Evolutionary conservation across 2,888 invertebrate species (phyloP), one percentile per base, ranked within the genome.

Genomic region (Imbricaverruca yamaguchii): DNA sequence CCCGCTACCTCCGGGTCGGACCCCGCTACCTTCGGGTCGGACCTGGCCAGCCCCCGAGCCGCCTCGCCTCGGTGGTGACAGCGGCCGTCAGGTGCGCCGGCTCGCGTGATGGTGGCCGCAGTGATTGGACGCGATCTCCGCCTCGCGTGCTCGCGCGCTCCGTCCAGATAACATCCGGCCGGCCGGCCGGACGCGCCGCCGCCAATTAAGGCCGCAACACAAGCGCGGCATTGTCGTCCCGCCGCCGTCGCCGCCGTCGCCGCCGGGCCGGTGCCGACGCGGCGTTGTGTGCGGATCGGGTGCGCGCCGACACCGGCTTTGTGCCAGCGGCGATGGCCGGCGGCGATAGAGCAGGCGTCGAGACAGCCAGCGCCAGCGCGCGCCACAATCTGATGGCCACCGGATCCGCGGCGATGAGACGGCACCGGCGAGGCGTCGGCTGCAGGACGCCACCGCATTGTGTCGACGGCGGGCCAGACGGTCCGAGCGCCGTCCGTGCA

Each of bases 121-220:
- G 39, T 53, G 74, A 55, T 55, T 12, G 39, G 13, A 18, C 9
- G 18, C 6, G 74, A 74, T 74, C 74, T 25, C 25, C 21, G 21
- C 9, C 8, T 74, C 74, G 74, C 74, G 74, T 74, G 74, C 74
- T 11, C 39, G 67, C 74, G 74, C 74, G 55, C 9, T 18, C 10
- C 3, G 15, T 59, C 74, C 21, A 69, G 74, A 74, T 74, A 53
- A 10, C 21, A 55, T 74, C 74, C 74, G 55, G 53, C 18, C 55
- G 55, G 53, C 18, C 55, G 15, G 23, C 67, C 23, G 12, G 11
- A 11, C 67, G 53, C 18, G 69, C 69, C 15, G 25, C 74, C 55
- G 74, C 55, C 74, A 74, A 74, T 74, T 74, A 74, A 74, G 74
- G 74, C 74, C 74, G 55, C 74, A 15, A 39, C 69, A 69, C 69